Percentiles rank a stretch among this genome's conserved stretches.
phyloP scores from a whole-genome alignment of 35 echinoderm and acorn worm genomes.

The Apostichopus parvimensis region DNA sequence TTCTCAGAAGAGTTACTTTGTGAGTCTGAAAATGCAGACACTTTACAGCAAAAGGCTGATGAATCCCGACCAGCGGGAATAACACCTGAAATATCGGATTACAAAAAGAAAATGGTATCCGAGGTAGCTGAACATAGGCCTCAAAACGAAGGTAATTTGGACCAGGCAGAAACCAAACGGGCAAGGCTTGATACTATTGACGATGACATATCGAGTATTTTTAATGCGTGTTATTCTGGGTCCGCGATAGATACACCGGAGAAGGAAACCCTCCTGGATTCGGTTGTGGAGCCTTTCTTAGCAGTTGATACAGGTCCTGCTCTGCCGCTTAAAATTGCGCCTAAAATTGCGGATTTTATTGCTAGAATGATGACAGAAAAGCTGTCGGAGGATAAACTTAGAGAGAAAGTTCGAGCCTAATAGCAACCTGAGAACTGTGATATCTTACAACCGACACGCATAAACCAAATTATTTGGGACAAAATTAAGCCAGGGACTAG shows the following conservation, averaged over 20 bases:
- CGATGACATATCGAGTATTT: constrained; percentile 43
- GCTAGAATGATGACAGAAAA: constrained; percentile 47
- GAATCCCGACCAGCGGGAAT: not conserved
- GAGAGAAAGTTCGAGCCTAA: no score
- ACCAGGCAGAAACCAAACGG: constrained; percentile 32
- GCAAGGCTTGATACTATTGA: constrained; percentile 39
- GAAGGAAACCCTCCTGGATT: not conserved
- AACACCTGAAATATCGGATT: not conserved
- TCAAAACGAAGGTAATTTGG: not conserved
- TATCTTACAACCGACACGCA: not conserved
- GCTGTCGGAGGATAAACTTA: not conserved
- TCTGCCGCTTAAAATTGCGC: not conserved
- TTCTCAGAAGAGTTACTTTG: constrained; percentile 42
- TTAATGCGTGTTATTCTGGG: constrained; percentile 14
- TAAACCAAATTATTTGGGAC: no score
- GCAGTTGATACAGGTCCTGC: constrained; percentile 29
- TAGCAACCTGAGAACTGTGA: not conserved
- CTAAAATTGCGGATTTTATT: not conserved
- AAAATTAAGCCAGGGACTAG: no score
- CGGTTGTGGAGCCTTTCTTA: not conserved
- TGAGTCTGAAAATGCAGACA: constrained; percentile 48
- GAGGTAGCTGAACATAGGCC: not conserved
- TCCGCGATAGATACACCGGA: not conserved
- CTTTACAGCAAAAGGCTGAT: constrained; percentile 46
- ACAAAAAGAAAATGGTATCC: constrained; percentile 24